Percentiles rank a stretch among this genome's conserved stretches.
phyloP scores from a whole-genome alignment of 1,140 invertebrate genomes.

The Phortica variegata region DNA sequence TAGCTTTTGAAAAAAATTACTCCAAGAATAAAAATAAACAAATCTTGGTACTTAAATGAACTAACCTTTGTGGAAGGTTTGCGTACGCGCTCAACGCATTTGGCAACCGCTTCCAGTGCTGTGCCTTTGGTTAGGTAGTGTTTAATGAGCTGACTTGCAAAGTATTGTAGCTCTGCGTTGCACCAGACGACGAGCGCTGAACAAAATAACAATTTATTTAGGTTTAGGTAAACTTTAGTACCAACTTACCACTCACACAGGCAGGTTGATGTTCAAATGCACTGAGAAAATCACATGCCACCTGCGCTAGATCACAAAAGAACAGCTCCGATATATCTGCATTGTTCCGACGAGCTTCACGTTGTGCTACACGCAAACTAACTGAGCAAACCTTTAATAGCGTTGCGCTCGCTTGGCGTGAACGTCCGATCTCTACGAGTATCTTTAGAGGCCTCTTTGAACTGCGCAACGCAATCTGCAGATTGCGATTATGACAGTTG shows the following conservation, averaged over 20 bases:
- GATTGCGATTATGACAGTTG: conserved; percentile 81
- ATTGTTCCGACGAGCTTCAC: conserved; percentile 52
- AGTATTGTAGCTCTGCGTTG: conserved; percentile 80
- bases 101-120: conserved; percentile 77
- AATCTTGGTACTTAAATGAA: neutral
- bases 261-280: conserved; percentile 50
- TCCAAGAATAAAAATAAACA: too few relatives aligned
- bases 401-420: conserved; percentile 38
- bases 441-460: conserved; percentile 77
- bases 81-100: conserved; percentile 80
- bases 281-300: conserved; percentile 50
- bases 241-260: conserved; percentile 45
- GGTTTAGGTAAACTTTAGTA: neutral
- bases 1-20: too few relatives aligned
- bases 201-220: conserved; percentile 24
- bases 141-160: conserved; percentile 78
- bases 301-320: conserved; percentile 53
- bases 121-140: conserved; percentile 93
- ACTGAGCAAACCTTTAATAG: conserved; percentile 45
- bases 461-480: conserved; percentile 89
- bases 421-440: conserved; percentile 69
- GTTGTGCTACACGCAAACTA: conserved; percentile 44
- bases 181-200: conserved; percentile 89
- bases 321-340: conserved; percentile 52
- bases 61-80: conserved; percentile 72